Conservation (phyloP, 2,113 vertebrate genomes). For the Speoplatyrhinus poulsoni region DNA sequence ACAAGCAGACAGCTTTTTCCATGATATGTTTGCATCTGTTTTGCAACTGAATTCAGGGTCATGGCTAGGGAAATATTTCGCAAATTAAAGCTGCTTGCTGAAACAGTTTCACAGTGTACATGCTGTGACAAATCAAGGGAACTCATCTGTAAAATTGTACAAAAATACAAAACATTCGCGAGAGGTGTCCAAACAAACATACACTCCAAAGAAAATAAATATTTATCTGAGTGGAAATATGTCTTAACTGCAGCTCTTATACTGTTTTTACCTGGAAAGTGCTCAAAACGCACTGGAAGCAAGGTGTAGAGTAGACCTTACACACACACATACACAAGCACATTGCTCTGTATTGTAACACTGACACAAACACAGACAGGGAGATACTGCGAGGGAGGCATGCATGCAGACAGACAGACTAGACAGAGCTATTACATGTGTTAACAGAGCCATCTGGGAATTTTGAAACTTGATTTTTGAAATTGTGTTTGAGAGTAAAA, state of each 20-base stretch:
- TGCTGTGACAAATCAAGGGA: too few species aligned
- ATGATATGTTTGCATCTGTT: slow-evolving; percentile 58
- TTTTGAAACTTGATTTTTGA: slow-evolving; percentile 28
- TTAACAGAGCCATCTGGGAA: slow-evolving; percentile 32
- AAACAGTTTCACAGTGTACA: slow-evolving; percentile 10
- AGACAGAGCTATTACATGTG: slow-evolving; percentile 15
- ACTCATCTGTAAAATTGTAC: not conserved
- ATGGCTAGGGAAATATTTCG: slow-evolving; percentile 44
- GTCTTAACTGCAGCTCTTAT: not conserved
- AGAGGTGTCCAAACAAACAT: not conserved
- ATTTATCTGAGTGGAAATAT: too few species aligned
- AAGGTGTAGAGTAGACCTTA: slow-evolving; percentile 4
- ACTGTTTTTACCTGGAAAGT: slow-evolving; percentile 10
- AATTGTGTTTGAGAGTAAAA: not conserved
- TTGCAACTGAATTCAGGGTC: slow-evolving; percentile 52
- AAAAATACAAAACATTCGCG: not conserved
- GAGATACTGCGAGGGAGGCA: not conserved
- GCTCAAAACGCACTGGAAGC: slow-evolving; percentile 8
- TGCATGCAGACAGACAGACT: slow-evolving; percentile 13
- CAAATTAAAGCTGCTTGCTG: slow-evolving; percentile 39
- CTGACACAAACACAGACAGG: not conserved
- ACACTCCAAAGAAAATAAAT: not conserved
- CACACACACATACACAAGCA: slow-evolving; percentile 32
- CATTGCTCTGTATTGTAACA: slow-evolving; percentile 10
- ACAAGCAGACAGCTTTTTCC: slow-evolving; percentile 26